Percentiles rank a stretch among this genome's conserved stretches.
These are phyloP conservation scores for Arothron firmamentum DNA, from an alignment of 2,113 vertebrate species.

Conservation along the genomic window DNA sequence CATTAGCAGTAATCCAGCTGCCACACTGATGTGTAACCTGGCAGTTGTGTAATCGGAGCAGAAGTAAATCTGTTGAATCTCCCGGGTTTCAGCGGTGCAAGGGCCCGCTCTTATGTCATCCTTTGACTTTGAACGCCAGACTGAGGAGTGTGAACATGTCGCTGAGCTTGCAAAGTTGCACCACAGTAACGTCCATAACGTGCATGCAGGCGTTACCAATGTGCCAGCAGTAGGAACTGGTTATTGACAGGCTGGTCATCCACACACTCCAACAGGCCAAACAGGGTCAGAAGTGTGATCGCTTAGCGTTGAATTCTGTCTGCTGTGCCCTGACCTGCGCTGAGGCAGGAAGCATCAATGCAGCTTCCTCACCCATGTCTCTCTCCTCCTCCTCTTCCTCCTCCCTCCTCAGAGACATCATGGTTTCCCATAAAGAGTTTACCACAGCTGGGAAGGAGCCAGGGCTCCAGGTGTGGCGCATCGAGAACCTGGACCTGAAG, in stretches of 20 bases:
- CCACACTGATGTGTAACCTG: slow-evolving; percentile 36
- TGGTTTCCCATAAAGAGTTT: slow-evolving; percentile 79
- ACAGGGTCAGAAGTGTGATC: neutral
- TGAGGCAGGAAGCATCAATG: neutral
- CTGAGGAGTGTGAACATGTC: neutral
- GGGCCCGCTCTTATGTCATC: neutral
- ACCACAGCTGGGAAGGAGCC: slow-evolving; percentile 66
- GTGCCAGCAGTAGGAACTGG: slow-evolving; percentile 3
- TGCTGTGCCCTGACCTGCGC: neutral
- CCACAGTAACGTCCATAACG: rapidly evolving
- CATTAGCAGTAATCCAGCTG: slow-evolving; percentile 38
- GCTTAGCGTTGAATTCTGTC: neutral
- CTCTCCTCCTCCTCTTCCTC: neutral
- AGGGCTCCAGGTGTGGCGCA: slow-evolving; percentile 78
- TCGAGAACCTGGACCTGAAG: slow-evolving; percentile 77
- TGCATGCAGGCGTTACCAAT: neutral
- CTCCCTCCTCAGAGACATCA: slow-evolving; percentile 52
- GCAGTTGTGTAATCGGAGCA: slow-evolving; percentile 33
- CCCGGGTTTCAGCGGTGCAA: neutral
- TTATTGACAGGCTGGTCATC: neutral
- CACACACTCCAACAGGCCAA: neutral
- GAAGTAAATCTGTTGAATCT: slow-evolving; percentile 40
- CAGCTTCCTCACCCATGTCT: neutral
- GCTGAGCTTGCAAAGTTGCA: neutral
- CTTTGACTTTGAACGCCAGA: neutral